These are phyloP conservation scores for Colius striatus DNA, from an alignment of 2,113 vertebrate species.

Conservation along the genomic window DNA sequence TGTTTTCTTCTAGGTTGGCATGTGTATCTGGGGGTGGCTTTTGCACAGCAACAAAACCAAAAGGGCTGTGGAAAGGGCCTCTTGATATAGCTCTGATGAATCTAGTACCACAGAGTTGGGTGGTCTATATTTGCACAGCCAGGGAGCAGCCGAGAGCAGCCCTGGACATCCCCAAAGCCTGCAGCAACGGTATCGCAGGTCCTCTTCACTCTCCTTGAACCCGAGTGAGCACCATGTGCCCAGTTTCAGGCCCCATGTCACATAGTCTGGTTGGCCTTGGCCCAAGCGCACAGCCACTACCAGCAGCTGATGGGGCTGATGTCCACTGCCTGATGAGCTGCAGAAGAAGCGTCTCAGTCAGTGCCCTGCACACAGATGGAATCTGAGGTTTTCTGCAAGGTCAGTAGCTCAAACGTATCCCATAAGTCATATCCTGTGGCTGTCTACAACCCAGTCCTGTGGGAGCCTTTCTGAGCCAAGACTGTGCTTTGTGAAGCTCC, in stretches of 20 bases:
- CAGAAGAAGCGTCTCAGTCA: not conserved
- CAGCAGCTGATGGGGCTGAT: not conserved
- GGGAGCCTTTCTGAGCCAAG: not conserved
- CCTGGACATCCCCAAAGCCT: accelerated
- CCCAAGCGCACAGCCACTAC: not conserved
- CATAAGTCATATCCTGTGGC: not conserved
- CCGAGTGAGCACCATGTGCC: accelerated
- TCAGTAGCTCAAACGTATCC: not conserved
- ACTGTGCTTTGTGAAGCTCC: not conserved
- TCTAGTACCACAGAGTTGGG: too few species aligned
- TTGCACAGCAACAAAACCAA: not conserved
- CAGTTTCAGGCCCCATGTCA: not conserved
- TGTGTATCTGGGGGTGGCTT: not conserved
- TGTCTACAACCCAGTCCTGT: not conserved
- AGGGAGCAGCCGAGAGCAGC: not conserved
- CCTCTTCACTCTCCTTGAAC: not conserved
- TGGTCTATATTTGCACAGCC: not conserved
- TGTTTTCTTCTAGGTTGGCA: not conserved
- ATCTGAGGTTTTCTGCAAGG: not conserved
- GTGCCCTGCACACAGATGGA: not conserved
- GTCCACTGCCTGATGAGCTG: not conserved
- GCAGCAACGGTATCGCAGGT: accelerated
- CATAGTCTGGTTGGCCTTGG: not conserved
- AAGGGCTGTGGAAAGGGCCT: not conserved
- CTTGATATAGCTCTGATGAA: not conserved